phyloP scores from a whole-genome alignment of 2,797 vertebrate species.

The Galago senegalensis region DNA sequence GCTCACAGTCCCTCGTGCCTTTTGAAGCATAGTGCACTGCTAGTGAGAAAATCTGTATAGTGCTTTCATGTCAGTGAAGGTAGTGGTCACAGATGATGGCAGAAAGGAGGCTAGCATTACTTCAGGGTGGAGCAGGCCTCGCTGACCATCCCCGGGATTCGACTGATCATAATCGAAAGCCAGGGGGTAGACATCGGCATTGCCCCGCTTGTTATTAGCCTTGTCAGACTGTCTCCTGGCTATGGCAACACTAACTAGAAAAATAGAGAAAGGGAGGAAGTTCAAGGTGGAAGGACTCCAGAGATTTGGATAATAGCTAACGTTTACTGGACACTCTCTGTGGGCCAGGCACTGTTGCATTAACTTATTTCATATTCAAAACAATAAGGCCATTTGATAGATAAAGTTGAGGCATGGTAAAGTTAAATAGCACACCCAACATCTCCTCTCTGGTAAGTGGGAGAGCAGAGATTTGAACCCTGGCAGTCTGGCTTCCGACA shows the following conservation, averaged over 20 bases:
- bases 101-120: not conserved
- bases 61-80: not conserved
- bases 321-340: not conserved
- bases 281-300: not conserved
- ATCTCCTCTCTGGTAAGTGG: not conserved
- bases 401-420: not conserved
- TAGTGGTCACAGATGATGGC: not conserved
- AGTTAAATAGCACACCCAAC: not conserved
- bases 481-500: not conserved
- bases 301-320: not conserved
- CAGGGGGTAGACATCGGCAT: too few relatives aligned
- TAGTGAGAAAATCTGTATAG: not conserved
- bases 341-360: not conserved
- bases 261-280: not conserved
- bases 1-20: not conserved
- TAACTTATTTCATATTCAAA: not conserved
- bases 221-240: not conserved
- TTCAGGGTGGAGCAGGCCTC: not conserved
- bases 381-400: not conserved
- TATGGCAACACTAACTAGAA: not conserved
- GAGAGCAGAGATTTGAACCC: slow-evolving; percentile 1
- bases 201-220: not conserved
- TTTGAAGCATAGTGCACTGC: not conserved
- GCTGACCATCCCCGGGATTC: not conserved
- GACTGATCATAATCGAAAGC: not conserved